phyloP scores from a whole-genome alignment of 2,888 invertebrate genomes.

The Hemaris fuciformis region DNA sequence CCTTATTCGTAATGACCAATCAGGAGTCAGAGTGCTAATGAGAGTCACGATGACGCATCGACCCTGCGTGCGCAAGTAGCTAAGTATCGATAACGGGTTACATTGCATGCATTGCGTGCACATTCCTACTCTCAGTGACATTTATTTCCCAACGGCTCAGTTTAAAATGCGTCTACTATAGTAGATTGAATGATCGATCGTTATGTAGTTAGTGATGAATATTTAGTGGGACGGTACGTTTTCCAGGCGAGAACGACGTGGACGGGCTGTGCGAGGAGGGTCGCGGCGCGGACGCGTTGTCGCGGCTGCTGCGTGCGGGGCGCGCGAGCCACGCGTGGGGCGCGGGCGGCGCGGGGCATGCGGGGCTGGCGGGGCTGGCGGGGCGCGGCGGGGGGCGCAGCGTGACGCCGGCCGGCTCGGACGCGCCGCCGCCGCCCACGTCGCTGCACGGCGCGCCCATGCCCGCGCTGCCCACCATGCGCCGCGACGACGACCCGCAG shows the following conservation, averaged over 20 bases:
- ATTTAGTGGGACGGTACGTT: no score
- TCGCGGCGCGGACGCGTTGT: conserved; percentile 52
- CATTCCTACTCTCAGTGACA: no score
- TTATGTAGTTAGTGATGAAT: no score
- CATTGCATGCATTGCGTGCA: no score
- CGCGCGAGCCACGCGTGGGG: conserved; percentile 44
- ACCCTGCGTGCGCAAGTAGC: no score
- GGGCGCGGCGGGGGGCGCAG: conserved; percentile 35
- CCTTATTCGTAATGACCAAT: no score
- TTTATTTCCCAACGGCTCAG: no score
- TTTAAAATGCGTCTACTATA: no score
- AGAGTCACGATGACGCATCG: no score
- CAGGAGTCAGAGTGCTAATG: no score
- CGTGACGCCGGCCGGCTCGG: conserved; percentile 40
- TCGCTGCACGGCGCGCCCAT: conserved; percentile 62
- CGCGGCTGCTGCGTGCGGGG: conserved; percentile 60
- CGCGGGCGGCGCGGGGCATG: conserved; percentile 27
- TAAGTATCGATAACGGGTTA: no score
- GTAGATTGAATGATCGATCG: no score
- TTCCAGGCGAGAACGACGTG: conserved; percentile 72
- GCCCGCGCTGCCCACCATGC: conserved; percentile 19
- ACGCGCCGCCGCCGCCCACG: conserved; percentile 53
- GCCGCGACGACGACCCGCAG: conserved; percentile 55
- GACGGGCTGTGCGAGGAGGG: conserved; percentile 48
- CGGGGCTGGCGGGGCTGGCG: conserved; percentile 42